Percentiles rank a stretch among this genome's conserved stretches.
Evolutionary conservation across 2,797 vertebrate genomes (phyloP).

Genomic region (Xenopus petersii): DNA sequence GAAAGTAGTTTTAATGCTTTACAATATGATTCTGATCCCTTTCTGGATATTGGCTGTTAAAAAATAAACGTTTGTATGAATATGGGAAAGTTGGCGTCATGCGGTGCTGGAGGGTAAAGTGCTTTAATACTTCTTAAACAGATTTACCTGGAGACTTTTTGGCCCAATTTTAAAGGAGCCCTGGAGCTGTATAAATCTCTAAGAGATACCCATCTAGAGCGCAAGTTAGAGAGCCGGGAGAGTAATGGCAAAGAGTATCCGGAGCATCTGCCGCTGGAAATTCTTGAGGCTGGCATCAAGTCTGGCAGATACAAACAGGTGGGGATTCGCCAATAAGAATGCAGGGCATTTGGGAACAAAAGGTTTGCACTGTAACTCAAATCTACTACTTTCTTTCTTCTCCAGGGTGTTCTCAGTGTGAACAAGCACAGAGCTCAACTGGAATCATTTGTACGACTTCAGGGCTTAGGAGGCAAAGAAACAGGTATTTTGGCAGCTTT

Average conservation of each 20-base stretch:
- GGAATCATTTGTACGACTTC: constrained; percentile 80
- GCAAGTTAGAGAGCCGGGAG: constrained; percentile 76
- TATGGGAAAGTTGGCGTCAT: too few relatives aligned
- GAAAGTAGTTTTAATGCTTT: too few relatives aligned
- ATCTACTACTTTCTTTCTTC: not conserved
- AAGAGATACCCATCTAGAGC: constrained; percentile 74
- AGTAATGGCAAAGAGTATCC: constrained; percentile 73
- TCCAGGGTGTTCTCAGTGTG: constrained; percentile 83
- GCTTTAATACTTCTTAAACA: constrained; percentile 49
- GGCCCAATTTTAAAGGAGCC: constrained; percentile 79
- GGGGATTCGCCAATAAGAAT: not conserved
- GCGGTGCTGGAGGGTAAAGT: not conserved
- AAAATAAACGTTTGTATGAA: too few relatives aligned
- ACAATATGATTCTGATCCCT: too few relatives aligned
- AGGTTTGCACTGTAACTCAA: too few relatives aligned
- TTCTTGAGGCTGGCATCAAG: constrained; percentile 89
- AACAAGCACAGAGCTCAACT: constrained; percentile 86
- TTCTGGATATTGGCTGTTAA: too few relatives aligned
- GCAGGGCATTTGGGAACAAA: not conserved
- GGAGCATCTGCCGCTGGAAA: constrained; percentile 80
- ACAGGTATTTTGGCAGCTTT: constrained; percentile 59
- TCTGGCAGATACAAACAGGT: constrained; percentile 89
- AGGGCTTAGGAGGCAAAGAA: constrained; percentile 76
- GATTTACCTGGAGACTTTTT: constrained; percentile 89
- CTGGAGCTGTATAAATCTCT: constrained; percentile 83